Evolutionary conservation across 1,140 invertebrate genomes (phyloP), one percentile per base, ranked within the genome.

Genomic region (Drosophila setifemur): DNA sequence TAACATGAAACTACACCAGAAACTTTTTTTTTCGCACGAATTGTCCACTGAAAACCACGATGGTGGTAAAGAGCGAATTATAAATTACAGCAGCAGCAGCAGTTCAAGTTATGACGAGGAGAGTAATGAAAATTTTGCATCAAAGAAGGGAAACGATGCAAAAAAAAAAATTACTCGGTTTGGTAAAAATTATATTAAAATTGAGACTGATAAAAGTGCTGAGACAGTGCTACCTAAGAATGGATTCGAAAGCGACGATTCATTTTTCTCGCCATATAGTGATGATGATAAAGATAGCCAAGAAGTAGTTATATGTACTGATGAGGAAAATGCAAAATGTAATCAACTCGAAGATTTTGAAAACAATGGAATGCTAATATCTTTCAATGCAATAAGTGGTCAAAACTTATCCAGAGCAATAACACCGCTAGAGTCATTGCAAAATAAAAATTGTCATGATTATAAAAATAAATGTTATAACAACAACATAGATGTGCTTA

Each of bases 41-140:
- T 39, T 89, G 12, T 60, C 33, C 14, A 43, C 29, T 3, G 16
- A 44, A 5, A 47, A 76, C 26, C 12, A 14, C 4, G 2, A 33
- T 7, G 82, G 68, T 12, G 16, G 11, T 7, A 63, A 45, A 16
- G 28, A 67, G 39, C 45, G 57, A 7, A 66, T 87, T 25, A 29
- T 89, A 12, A 68, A 89, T 53, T 81, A 81, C 26, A 89, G 82
- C n/a, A 88, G 77, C 31, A 83, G 75, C 18, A 77, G 76, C 33
- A 87, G 74, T 47, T 88, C 82, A 16, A 79, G 67, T 44, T 73
- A 33, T 45, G 66, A 74, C 14, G 73, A 66, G 12, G 67, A 77
- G 18, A 69, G 55, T 25, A 81, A 86, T 25, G 79, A 81, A 16
- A 21, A 12, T 9, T 31, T 25, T 16, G 39, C 26, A 23, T 4